Percentiles rank a stretch among this genome's conserved stretches.
Evolutionary conservation across 2,113 vertebrate species (phyloP).

Genomic region (Malaclemys terrapin): DNA sequence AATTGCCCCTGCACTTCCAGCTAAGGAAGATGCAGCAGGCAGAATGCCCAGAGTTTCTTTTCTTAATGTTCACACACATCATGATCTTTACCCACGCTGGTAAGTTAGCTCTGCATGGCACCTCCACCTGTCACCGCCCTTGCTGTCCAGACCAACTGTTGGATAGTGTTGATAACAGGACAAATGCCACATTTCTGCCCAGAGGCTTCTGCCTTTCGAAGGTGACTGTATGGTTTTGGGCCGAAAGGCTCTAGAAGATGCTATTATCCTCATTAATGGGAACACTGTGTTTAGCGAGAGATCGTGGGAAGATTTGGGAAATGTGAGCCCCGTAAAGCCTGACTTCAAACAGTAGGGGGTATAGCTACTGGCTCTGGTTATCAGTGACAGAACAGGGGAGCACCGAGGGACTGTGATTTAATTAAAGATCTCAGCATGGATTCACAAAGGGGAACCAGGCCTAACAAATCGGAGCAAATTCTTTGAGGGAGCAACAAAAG

Average conservation of each 20-base stretch:
- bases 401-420: conserved; percentile 67
- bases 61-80: neutral
- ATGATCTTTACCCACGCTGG: neutral
- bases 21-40: neutral
- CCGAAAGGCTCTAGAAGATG: neutral
- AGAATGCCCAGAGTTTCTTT: accelerated
- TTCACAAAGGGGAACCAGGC: neutral
- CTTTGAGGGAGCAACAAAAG: conserved; percentile 17
- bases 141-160: neutral
- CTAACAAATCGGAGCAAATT: neutral
- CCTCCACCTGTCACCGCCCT: accelerated
- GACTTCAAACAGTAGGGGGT: conserved; percentile 47
- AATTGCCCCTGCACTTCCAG: too few relatives aligned
- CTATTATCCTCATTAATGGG: conserved; percentile 27
- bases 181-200: accelerated
- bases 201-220: neutral
- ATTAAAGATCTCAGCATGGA: conserved; percentile 66
- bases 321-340: conserved; percentile 31
- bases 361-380: conserved; percentile 54
- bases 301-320: conserved; percentile 43
- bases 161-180: neutral
- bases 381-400: conserved; percentile 49
- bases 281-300: conserved; percentile 53
- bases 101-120: too few relatives aligned
- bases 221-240: neutral